Evolutionary conservation across 2,113 vertebrate species (phyloP).

Genomic region (Triplophysa tibetana): DNA sequence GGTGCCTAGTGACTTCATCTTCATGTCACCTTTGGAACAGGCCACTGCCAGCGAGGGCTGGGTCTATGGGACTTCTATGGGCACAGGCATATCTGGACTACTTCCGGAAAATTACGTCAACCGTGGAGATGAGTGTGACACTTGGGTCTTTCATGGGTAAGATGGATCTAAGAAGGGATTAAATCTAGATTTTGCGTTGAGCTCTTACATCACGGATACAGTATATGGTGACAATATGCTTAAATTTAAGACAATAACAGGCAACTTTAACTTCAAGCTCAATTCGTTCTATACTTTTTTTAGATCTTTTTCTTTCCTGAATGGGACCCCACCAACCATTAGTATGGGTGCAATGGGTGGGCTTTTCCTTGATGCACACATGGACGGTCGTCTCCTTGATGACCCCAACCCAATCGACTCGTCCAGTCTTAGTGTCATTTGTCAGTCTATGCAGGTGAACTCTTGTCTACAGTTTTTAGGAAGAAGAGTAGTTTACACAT

Average conservation of each 20-base stretch:
- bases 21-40: slow-evolving; percentile 93
- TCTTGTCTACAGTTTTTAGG: too few relatives aligned
- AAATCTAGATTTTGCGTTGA: background rate
- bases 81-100: slow-evolving; percentile 89
- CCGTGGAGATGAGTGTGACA: slow-evolving; percentile 91
- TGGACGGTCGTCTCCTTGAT: slow-evolving; percentile 83
- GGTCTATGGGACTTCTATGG: slow-evolving; percentile 90
- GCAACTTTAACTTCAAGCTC: too few relatives aligned
- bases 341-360: slow-evolving; percentile 67
- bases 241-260: background rate
- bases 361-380: slow-evolving; percentile 75
- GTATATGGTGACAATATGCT: background rate
- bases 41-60: slow-evolving; percentile 92
- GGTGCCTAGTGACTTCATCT: slow-evolving; percentile 91
- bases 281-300: background rate
- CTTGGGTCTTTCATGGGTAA: slow-evolving; percentile 96
- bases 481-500: too few relatives aligned
- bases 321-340: slow-evolving; percentile 71
- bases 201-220: background rate
- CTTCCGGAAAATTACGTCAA: slow-evolving; percentile 95
- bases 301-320: slow-evolving; percentile 92
- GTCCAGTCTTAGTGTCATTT: slow-evolving; percentile 80
- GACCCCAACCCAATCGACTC: slow-evolving; percentile 80
- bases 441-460: slow-evolving; percentile 88
- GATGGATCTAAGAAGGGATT: slow-evolving; percentile 42